A percentile compares a stretch with the other conserved stretches of the same genome.
These are phyloP conservation scores for Zenarchopterus dispar DNA, from an alignment of 2,797 vertebrate species.

Conservation along the genomic window DNA sequence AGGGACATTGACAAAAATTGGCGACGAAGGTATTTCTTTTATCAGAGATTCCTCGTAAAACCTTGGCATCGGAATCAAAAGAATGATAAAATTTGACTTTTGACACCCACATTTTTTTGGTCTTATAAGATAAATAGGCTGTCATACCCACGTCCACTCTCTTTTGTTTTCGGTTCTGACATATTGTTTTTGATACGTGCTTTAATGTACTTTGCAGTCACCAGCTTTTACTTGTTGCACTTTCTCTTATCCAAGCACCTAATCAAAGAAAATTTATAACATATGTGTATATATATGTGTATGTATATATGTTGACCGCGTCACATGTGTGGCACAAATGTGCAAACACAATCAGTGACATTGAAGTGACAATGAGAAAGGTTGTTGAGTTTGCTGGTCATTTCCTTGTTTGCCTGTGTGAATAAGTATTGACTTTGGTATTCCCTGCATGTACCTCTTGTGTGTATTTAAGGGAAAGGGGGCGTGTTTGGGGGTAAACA, in stretches of 20 bases:
- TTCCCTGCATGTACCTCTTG: slow-evolving; percentile 31
- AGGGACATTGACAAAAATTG: background rate
- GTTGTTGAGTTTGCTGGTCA: background rate
- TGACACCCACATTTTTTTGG: background rate
- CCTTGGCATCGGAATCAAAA: background rate
- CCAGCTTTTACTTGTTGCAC: background rate
- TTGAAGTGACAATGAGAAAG: slow-evolving; percentile 22
- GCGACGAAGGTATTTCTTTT: background rate
- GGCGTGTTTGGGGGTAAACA: slow-evolving; percentile 86
- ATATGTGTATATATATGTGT: background rate
- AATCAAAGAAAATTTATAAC: background rate
- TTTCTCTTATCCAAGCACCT: background rate
- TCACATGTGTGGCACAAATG: background rate
- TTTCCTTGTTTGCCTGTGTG: slow-evolving; percentile 33
- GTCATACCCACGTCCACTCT: background rate
- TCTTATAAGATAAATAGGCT: background rate
- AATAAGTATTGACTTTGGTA: slow-evolving; percentile 22
- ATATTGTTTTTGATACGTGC: background rate
- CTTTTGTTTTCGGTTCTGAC: background rate
- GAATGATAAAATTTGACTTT: background rate
- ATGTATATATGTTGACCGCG: background rate
- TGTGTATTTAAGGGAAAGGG: slow-evolving; percentile 82
- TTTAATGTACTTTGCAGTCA: background rate
- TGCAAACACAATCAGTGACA: slow-evolving; percentile 20
- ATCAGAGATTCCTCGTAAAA: background rate